These are phyloP conservation scores for Bergia sp. DNA, from an alignment of 92 coral and sea anemone genomes.

Conservation along the genomic window DNA sequence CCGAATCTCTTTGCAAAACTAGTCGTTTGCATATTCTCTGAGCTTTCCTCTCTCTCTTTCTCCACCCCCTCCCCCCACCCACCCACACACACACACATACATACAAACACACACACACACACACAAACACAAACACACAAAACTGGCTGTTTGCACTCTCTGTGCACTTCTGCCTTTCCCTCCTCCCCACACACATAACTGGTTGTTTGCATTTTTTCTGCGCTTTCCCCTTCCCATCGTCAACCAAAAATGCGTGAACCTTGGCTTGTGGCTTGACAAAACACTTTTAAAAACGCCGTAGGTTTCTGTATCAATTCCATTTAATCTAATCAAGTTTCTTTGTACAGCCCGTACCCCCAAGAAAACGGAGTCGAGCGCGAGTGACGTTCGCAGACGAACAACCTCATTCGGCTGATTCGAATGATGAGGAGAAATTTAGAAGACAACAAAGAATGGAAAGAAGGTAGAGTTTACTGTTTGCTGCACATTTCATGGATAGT, in stretches of 20 bases:
- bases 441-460: slow-evolving; percentile 72
- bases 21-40: too few relatives aligned
- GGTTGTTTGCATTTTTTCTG: too few relatives aligned
- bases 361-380: slow-evolving; percentile 57
- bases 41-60: too few relatives aligned
- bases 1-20: too few relatives aligned
- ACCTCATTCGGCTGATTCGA: slow-evolving; percentile 39
- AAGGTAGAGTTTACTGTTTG: slow-evolving; percentile 49
- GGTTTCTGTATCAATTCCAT: neutral
- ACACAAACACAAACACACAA: too few relatives aligned
- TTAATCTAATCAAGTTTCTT: neutral
- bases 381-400: slow-evolving; percentile 83
- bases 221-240: too few relatives aligned
- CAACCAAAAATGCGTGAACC: neutral
- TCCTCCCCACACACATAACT: too few relatives aligned
- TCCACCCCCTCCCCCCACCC: too few relatives aligned
- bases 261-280: neutral
- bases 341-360: slow-evolving; percentile 37
- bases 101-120: too few relatives aligned
- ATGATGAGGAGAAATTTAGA: slow-evolving; percentile 58
- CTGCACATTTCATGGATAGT: neutral
- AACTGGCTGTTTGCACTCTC: too few relatives aligned
- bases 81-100: too few relatives aligned
- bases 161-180: too few relatives aligned
- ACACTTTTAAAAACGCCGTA: neutral